Evolutionary conservation across 2,888 invertebrate species (phyloP).

Genomic region (Keiferia lycopersicella): DNA sequence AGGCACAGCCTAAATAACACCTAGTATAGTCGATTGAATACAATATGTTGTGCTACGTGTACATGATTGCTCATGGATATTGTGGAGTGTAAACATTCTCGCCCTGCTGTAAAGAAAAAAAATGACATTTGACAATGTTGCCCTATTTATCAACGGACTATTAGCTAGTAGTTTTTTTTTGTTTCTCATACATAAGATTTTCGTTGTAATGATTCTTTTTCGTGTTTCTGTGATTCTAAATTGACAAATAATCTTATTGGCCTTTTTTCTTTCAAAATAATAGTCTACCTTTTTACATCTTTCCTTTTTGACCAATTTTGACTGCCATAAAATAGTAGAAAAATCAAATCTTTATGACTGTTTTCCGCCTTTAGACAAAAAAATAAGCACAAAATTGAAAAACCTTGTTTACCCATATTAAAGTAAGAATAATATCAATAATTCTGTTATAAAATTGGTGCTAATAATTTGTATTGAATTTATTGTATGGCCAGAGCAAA

Average conservation of each 20-base stretch:
- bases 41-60: too few species aligned
- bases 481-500: slow-evolving; percentile 62
- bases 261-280: slow-evolving; percentile 32
- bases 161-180: not conserved
- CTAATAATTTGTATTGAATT: slow-evolving; percentile 30
- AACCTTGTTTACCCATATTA: slow-evolving; percentile 48
- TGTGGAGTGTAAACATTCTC: not conserved
- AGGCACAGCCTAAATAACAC: too few species aligned
- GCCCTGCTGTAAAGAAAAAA: not conserved
- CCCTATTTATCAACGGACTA: not conserved
- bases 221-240: not conserved
- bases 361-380: slow-evolving; percentile 68
- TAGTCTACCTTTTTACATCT: not conserved
- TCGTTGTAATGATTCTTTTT: too few species aligned
- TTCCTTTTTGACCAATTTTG: slow-evolving; percentile 30
- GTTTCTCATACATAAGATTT: not conserved
- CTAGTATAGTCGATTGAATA: too few species aligned
- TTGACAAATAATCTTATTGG: slow-evolving; percentile 28
- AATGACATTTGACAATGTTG: slow-evolving; percentile 4
- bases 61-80: not conserved
- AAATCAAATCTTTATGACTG: slow-evolving; percentile 61
- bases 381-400: slow-evolving; percentile 74
- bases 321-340: slow-evolving; percentile 54
- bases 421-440: slow-evolving; percentile 38
- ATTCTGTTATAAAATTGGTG: slow-evolving; percentile 40